A percentile compares a stretch with the other conserved stretches of the same genome.
Conservation (phyloP, 2,888 invertebrate genomes). For the Drosophila kuntzei region DNA sequence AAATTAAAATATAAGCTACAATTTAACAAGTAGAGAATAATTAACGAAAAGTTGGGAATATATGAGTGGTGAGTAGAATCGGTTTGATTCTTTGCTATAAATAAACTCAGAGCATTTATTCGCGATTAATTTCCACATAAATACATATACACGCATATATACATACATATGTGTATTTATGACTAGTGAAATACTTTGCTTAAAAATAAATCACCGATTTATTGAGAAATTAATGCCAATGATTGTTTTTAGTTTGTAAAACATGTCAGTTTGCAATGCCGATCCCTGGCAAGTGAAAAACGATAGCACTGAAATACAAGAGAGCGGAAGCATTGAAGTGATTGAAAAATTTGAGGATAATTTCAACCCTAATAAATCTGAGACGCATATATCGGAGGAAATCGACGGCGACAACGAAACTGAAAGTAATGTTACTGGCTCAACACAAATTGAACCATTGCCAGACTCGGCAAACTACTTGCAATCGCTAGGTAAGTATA, state of each 20-base stretch:
- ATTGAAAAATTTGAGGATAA: slow-evolving; percentile 64
- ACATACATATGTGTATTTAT: neutral
- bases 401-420: slow-evolving; percentile 7
- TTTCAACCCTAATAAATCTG: slow-evolving; percentile 46
- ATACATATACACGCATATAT: neutral
- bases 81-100: too few species aligned
- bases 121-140: neutral
- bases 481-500: slow-evolving; percentile 88
- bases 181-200: slow-evolving; percentile 10
- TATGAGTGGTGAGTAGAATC: slow-evolving; percentile 5
- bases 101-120: neutral
- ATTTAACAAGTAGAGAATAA: neutral
- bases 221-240: slow-evolving; percentile 6
- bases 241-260: slow-evolving; percentile 46
- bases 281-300: slow-evolving; percentile 71
- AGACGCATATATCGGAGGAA: slow-evolving; percentile 11
- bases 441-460: slow-evolving; percentile 84
- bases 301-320: slow-evolving; percentile 34
- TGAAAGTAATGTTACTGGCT: slow-evolving; percentile 36
- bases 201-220: slow-evolving; percentile 8
- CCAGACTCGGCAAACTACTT: slow-evolving; percentile 86
- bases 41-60: neutral
- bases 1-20: neutral
- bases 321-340: slow-evolving; percentile 30
- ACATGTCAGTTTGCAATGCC: slow-evolving; percentile 69